Evolutionary conservation across 2,797 vertebrate species (phyloP).

Genomic region (Enteromius viviparus): DNA sequence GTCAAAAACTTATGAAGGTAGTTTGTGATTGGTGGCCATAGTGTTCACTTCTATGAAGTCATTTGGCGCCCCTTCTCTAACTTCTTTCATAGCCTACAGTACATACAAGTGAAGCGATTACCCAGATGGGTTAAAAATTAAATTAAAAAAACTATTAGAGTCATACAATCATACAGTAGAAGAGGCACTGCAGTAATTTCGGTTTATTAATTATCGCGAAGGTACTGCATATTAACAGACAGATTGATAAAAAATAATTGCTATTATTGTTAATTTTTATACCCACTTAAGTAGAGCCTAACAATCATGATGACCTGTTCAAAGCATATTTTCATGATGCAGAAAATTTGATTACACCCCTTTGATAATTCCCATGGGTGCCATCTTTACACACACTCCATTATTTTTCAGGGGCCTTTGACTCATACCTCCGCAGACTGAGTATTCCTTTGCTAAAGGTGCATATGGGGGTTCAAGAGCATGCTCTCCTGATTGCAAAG

Average conservation of each 20-base stretch:
- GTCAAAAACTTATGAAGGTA: no score
- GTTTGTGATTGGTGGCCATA: neutral
- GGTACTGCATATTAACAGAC: neutral
- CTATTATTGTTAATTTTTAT: neutral
- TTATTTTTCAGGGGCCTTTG: neutral
- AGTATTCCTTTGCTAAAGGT: constrained; percentile 13
- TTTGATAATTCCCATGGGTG: neutral
- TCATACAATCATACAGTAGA: neutral
- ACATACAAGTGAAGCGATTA: neutral
- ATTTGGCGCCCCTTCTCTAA: neutral
- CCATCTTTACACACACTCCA: neutral
- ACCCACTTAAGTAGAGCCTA: neutral
- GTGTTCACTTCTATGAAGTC: neutral
- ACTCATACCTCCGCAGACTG: neutral
- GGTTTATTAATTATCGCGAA: neutral
- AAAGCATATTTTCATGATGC: constrained; percentile 7
- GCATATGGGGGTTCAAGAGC: constrained; percentile 16
- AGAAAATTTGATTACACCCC: neutral
- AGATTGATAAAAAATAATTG: neutral
- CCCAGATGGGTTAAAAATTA: neutral
- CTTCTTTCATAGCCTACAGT: no score
- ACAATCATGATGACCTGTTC: neutral
- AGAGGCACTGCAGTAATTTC: neutral
- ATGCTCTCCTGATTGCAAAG: neutral
- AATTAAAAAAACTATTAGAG: no score